Conservation (phyloP, 2,888 invertebrate species). For the Pecten maximus region DNA sequence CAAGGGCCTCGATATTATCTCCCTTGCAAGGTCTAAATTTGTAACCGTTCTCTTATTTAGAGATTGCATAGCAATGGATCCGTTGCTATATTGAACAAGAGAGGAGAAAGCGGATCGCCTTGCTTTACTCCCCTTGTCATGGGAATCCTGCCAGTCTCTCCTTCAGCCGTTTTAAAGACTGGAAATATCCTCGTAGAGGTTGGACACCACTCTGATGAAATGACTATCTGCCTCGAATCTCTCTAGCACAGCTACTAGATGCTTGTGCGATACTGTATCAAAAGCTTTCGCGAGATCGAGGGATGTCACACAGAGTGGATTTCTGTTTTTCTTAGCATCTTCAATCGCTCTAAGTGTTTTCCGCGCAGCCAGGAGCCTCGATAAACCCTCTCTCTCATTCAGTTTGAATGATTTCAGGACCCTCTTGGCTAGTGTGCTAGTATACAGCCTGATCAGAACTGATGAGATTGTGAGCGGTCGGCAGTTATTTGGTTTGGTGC, state of each 20-base stretch:
- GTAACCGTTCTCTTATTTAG: too few relatives aligned
- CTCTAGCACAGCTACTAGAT: slow-evolving; percentile 42
- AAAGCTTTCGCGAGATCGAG: slow-evolving; percentile 51
- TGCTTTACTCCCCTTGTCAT: slow-evolving; percentile 53
- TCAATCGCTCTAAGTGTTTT: too few relatives aligned
- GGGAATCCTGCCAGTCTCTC: slow-evolving; percentile 39
- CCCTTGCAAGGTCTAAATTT: slow-evolving; percentile 20
- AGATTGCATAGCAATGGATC: slow-evolving; percentile 45
- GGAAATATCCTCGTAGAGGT: slow-evolving; percentile 45
- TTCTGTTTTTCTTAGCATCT: too few relatives aligned
- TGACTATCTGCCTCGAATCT: slow-evolving; percentile 26
- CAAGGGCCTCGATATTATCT: slow-evolving; percentile 1
- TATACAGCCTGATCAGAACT: slow-evolving; percentile 36
- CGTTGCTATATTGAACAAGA: slow-evolving; percentile 55
- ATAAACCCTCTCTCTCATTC: slow-evolving; percentile 47
- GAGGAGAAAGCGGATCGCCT: slow-evolving; percentile 48
- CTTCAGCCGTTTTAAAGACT: not conserved
- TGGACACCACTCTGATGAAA: too few relatives aligned
- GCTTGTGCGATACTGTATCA: too few relatives aligned
- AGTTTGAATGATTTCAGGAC: not conserved
- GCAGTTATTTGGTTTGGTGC: too few relatives aligned
- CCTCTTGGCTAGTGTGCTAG: not conserved
- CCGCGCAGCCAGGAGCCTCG: too few relatives aligned
- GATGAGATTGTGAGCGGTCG: too few relatives aligned
- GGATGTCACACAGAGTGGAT: slow-evolving; percentile 37